A percentile compares a stretch with the other conserved stretches of the same genome.
phyloP scores from a whole-genome alignment of 1,140 invertebrate species.

The Drosophila bifasciata region DNA sequence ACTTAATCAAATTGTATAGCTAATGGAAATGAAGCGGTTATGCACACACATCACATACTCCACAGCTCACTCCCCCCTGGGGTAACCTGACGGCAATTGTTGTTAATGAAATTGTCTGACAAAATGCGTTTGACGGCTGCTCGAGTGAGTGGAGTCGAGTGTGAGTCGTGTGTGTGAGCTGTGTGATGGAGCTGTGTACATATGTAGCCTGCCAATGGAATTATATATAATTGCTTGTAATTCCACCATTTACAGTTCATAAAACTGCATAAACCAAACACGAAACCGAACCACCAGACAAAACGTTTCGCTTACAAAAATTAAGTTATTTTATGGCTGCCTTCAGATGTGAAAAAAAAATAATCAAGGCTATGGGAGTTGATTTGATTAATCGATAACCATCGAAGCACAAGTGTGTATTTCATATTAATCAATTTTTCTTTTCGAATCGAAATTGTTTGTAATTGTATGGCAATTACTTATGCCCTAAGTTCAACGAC shows the following conservation, averaged over 20 bases:
- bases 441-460: conserved; percentile 29
- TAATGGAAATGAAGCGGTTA: conserved; percentile 50
- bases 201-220: conserved; percentile 60
- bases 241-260: conserved; percentile 72
- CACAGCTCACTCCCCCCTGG: neutral
- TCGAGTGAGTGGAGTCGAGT: conserved; percentile 25
- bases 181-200: too few species aligned
- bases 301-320: conserved; percentile 47
- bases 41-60: conserved; percentile 22
- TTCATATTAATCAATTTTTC: conserved; percentile 28
- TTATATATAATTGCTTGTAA: conserved; percentile 72
- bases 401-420: conserved; percentile 20
- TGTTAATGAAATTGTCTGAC: conserved; percentile 71
- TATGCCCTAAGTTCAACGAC: too few species aligned
- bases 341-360: conserved; percentile 1
- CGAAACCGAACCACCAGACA: conserved; percentile 36
- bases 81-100: conserved; percentile 53
- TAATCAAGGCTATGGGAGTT: conserved; percentile 8
- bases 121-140: conserved; percentile 58
- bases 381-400: neutral
- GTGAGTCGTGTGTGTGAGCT: conserved; percentile 24
- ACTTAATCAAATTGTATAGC: conserved; percentile 70
- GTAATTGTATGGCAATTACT: conserved; percentile 25
- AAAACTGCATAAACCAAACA: conserved; percentile 48
- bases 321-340: conserved; percentile 41